phyloP scores from a whole-genome alignment of 2,113 vertebrate species.

The Chloroceryle aenea region DNA sequence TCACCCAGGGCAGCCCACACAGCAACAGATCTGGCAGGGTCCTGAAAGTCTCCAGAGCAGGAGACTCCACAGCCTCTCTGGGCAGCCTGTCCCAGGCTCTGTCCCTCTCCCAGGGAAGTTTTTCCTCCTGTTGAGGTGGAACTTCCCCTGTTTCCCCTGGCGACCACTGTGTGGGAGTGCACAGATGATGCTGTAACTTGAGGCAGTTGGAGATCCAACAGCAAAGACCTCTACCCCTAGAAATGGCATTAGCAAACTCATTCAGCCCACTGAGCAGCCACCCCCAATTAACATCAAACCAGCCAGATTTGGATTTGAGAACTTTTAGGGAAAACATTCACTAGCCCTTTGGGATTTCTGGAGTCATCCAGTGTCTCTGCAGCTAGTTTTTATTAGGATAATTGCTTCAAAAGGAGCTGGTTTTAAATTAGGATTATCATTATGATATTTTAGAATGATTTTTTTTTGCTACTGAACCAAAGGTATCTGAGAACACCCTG shows the following conservation, averaged over 20 bases:
- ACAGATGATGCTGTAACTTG: neutral
- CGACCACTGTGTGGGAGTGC: neutral
- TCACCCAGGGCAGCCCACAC: too few species aligned
- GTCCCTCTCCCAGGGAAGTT: too few species aligned
- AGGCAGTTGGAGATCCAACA: neutral
- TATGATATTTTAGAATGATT: neutral
- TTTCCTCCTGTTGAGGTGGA: too few species aligned
- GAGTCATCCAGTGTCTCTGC: neutral
- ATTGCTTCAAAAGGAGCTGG: neutral
- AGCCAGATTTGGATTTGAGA: neutral
- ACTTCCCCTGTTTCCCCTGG: neutral
- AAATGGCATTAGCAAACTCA: conserved; percentile 29
- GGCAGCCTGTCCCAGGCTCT: too few species aligned
- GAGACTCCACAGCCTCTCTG: too few species aligned
- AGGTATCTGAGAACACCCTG: neutral
- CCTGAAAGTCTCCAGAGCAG: too few species aligned
- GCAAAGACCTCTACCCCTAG: neutral
- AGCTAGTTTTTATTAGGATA: fast-evolving
- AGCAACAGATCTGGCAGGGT: too few species aligned
- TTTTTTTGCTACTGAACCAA: neutral
- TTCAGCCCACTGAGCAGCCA: neutral
- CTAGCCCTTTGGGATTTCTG: neutral
- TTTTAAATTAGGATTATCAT: neutral
- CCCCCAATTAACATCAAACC: neutral
- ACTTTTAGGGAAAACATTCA: neutral